These are phyloP conservation scores for Sympetrum striolatum DNA, from an alignment of 2,888 invertebrate genomes.

Conservation along the genomic window DNA sequence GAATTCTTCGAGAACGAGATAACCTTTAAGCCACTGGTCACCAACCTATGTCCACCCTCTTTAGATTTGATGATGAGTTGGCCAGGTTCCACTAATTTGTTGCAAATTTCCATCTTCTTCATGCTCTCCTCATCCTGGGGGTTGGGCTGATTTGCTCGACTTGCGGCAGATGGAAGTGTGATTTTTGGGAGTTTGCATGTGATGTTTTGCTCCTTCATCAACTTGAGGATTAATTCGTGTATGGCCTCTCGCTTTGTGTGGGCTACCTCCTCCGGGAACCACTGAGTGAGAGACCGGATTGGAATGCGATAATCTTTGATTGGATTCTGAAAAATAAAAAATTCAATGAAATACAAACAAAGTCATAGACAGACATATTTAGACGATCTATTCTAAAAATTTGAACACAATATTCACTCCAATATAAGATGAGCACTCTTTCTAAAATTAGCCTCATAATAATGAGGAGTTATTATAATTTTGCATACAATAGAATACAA, in stretches of 20 bases:
- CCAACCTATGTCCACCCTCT: background rate
- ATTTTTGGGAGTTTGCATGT: constrained; percentile 65
- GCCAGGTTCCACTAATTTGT: background rate
- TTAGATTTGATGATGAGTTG: background rate
- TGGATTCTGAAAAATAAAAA: constrained; percentile 68
- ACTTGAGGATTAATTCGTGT: constrained; percentile 74
- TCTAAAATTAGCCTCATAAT: no score
- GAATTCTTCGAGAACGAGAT: background rate
- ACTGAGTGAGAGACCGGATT: constrained; percentile 79
- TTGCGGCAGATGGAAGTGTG: constrained; percentile 41
- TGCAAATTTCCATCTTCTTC: background rate
- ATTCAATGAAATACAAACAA: background rate
- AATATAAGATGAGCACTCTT: no score
- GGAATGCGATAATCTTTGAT: constrained; percentile 82
- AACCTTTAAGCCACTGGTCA: background rate
- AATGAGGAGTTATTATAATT: no score
- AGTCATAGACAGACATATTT: no score
- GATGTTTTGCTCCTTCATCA: constrained; percentile 77
- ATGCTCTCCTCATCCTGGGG: background rate
- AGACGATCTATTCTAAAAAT: no score
- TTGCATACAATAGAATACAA: no score
- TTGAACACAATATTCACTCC: no score
- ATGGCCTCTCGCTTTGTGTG: constrained; percentile 88
- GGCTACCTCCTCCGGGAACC: constrained; percentile 87
- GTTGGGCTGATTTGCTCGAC: background rate